Evolutionary conservation across 2,797 vertebrate genomes (phyloP).

Genomic region (Nasua narica): DNA sequence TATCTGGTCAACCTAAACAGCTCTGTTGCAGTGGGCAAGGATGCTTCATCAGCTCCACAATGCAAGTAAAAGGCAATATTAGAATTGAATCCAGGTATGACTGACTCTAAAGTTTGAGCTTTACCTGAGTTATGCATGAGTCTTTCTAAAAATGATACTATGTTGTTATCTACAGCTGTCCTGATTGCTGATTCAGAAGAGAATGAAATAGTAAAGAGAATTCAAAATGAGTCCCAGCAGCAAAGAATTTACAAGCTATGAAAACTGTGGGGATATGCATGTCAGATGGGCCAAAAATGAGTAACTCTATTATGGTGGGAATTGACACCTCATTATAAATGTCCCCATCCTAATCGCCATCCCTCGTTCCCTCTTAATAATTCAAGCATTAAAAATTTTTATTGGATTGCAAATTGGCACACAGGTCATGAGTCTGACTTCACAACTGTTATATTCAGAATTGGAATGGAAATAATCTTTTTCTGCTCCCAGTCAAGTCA

Average conservation of each 20-base stretch:
- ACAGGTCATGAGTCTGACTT: conserved; percentile 63
- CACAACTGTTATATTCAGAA: conserved; percentile 52
- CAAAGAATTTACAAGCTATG: conserved; percentile 23
- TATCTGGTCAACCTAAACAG: not conserved
- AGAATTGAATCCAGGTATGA: not conserved
- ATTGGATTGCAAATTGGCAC: conserved; percentile 55
- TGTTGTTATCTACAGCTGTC: not conserved
- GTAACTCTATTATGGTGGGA: conserved; percentile 60
- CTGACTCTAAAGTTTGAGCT: not conserved
- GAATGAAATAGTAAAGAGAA: conserved; percentile 45
- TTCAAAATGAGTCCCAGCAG: not conserved
- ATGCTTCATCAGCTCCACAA: not conserved
- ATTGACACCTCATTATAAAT: conserved; percentile 63
- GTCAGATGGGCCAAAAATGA: conserved; percentile 53
- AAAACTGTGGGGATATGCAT: conserved; percentile 25
- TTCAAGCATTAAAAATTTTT: conserved; percentile 77
- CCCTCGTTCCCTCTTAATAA: conserved; percentile 49
- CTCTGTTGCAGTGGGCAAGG: not conserved
- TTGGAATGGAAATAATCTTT: conserved; percentile 41
- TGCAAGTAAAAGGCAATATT: not conserved
- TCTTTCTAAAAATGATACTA: not conserved
- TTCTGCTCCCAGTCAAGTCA: conserved; percentile 1
- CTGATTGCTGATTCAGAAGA: conserved; percentile 19
- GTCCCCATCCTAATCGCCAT: conserved; percentile 38
- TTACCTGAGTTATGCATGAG: not conserved